These are phyloP conservation scores for Caenorhabditis doughertyi DNA, from an alignment of 2,888 invertebrate species.

Conservation along the genomic window DNA sequence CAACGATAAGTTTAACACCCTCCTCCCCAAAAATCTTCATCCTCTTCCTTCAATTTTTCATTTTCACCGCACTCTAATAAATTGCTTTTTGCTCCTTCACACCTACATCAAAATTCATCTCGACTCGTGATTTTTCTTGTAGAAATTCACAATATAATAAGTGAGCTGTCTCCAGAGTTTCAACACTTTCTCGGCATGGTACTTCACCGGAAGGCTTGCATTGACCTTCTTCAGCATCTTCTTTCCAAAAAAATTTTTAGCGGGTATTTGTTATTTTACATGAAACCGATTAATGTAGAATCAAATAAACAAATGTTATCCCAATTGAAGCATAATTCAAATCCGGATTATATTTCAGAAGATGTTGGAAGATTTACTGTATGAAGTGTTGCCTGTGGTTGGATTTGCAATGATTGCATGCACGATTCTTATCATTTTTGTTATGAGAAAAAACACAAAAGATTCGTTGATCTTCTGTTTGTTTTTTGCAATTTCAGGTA, in stretches of 20 bases:
- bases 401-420: constrained; percentile 67
- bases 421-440: constrained; percentile 59
- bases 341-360: constrained; percentile 40
- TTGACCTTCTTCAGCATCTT: constrained; percentile 3
- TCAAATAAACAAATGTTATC: not conserved
- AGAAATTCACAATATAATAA: constrained; percentile 6
- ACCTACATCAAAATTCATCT: not conserved
- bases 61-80: constrained; percentile 41
- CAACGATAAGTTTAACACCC: constrained; percentile 46
- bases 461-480: constrained; percentile 56
- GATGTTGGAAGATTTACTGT: constrained; percentile 74
- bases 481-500: constrained; percentile 64
- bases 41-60: not conserved
- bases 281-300: not conserved
- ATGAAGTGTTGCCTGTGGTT: constrained; percentile 71
- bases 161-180: constrained; percentile 46
- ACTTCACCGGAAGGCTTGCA: constrained; percentile 58
- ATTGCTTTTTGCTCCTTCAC: constrained; percentile 26
- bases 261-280: constrained; percentile 40
- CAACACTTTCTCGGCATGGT: constrained; percentile 41
- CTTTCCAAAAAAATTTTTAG: not conserved
- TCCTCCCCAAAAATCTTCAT: constrained; percentile 3
- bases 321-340: not conserved
- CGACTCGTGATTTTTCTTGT: not conserved
- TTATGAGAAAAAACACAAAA: constrained; percentile 45